Evolutionary conservation across 2,797 vertebrate species (phyloP), one percentile per base, ranked within the genome.

Genomic region (Anas bahamensis): DNA sequence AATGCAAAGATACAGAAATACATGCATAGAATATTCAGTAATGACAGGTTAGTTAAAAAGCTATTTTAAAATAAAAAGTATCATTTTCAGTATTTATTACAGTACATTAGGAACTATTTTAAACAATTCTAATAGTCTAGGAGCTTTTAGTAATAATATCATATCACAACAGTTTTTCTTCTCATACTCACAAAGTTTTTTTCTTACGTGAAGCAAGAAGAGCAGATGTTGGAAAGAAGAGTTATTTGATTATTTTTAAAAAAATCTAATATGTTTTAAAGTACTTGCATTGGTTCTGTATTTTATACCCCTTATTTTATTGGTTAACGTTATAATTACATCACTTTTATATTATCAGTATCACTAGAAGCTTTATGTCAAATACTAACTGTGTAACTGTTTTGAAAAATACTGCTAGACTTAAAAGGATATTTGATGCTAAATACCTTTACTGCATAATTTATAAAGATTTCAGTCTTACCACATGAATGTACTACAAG

Each of bases 391-490:
- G 83, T 50, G 64, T 64, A 70, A 90, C 55, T 57, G 17, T 35
- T 72, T 88, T 57, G 17, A 74, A 92, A 94, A 85, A 50, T 65
- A 50, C 61, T 85, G 26, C 57, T 89, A 46, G 72, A 83, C 66
- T 93, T 86, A 39, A 88, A 93, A 88, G 70, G 56, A 56, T 65
- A 93, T 82, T 90, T 79, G 71, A 79, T 83, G 56, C 66, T 76
- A 72, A 88, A 44, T 82, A 90, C 59, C 78, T 92, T 88, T 86
- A 33, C 41, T 53, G 28, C 73, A 41, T 23, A 80, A 90, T 94
- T 90, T 80, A 48, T 37, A 79, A 79, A 83, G 72, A 90, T 93
- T 90, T 95, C 50, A 55, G 57, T 92, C 78, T 84, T 83, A 93
- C 57, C 82, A 80, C 72, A 90, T 71, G 84, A 95, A 87, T 85